Evolutionary conservation across 2,113 vertebrate genomes (phyloP), one percentile per base, ranked within the genome.

Genomic region (Dermatemys mawii): DNA sequence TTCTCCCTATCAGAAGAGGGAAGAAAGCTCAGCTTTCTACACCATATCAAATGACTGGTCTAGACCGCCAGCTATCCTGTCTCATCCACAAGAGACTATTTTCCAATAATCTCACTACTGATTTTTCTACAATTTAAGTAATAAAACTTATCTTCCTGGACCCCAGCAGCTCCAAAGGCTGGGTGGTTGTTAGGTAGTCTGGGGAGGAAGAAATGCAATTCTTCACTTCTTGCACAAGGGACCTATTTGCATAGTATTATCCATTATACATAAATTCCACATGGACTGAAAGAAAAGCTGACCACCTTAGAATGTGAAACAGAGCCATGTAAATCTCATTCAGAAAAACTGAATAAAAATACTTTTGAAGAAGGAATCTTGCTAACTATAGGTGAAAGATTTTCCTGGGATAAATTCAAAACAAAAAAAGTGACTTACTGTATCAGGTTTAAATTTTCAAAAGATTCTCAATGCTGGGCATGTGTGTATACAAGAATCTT

Each of bases 261-360:
- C 38, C 11, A 75, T 67, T 38, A 67, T 50, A 90, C 21, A 57
- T 73, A 67, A 44, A 89, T 49, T 29, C 12, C 29, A 51, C 0
- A 0, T n/a, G 53, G 19, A 48, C 55, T 14, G 60, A 81, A 17
- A 21, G n/a, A 86, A 92, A 67, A 67, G 19, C 3, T 54, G 50
- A 2, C 8, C 6, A 38, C 44, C 84, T 22, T 82, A 27, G 67
- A 91, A 91, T 3, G n/a, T n/a, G 83, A 84, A 84, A 26, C 12
- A 50, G 0, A 0, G 41, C 26, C 41, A 46, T 1, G 5, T 4
- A 5, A 26, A 27, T 73, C 38, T 51, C n/a, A 13, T 38, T 14
- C 2, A 35, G 27, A 26, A 21, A 89, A 13, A 87, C 86, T n/a
- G 4, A 3, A 7, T 80, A 11, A 78, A 92, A 73, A 21, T 53